Evolutionary conservation across 2,888 invertebrate species (phyloP), one percentile per base, ranked within the genome.

Genomic region (Andrena trimmerana): DNA sequence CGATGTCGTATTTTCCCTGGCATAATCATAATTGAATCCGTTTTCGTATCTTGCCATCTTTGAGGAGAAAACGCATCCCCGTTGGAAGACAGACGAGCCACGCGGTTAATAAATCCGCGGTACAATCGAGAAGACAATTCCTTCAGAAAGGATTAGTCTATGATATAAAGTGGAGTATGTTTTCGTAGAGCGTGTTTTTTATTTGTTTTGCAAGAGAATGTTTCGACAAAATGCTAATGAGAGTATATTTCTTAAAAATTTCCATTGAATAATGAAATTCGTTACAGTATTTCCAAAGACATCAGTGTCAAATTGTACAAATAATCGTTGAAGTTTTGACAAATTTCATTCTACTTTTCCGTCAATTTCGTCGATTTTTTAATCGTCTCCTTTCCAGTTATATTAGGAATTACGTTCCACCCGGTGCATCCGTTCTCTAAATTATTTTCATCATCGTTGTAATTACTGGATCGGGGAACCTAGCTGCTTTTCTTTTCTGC

Each of bases 1-100:
- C 77, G 67, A 68, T 33, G 42, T 7, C 54, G 57, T 31, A 68
- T 52, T 78, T 62, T 69, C 62, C 50, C 31, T 10, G 24, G 42
- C 68, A 52, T 31, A 75, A 81, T 82, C 78, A 67, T 81, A 75
- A 82, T 68, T 80, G 81, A 82, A 82, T 81, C 75, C 57, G 50
- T 67, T 74, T 70, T 80, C 62, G 54, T 70, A n/a, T 70, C 62
- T 33, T 48, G 7, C n/a, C n/a, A 52, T 33, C 72, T 69, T 50
- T 20, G 50, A 70, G 10, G n/a, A 31, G 66, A 24, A 54, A 54
- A 33, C 5, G 68, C 54, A 33, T 72, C 73, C 57, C 13, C 52
- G 27, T 57, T 13, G 20, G 24, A 24, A 48, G 31, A 33, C 5
- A 7, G 31, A 42, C 52, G 59, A 36, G 60, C 27, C 54, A 29